Evolutionary conservation across 2,888 invertebrate genomes (phyloP).

Genomic region (Clostera curtula): DNA sequence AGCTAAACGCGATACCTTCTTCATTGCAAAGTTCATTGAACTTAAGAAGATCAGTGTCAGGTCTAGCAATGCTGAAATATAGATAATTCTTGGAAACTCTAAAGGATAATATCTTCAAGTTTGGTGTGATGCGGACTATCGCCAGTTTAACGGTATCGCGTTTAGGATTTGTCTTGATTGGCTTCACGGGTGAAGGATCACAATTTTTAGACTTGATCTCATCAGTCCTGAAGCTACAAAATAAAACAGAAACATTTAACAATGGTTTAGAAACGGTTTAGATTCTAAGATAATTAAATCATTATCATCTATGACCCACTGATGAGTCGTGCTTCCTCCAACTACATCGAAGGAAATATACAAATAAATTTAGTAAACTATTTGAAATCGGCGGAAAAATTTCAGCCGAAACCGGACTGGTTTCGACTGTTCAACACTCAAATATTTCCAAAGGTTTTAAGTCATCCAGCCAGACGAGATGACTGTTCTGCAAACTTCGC

Average conservation of each 20-base stretch:
- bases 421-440: no score
- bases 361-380: no score
- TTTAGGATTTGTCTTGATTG: conserved; percentile 10
- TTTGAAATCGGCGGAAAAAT: no score
- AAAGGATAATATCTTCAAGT: conserved; percentile 42
- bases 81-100: conserved; percentile 51
- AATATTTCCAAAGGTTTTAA: no score
- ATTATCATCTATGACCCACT: no score
- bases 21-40: conserved; percentile 40
- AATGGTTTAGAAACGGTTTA: neutral
- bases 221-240: conserved; percentile 25
- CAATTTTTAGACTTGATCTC: conserved; percentile 19
- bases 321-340: no score
- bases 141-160: conserved; percentile 41
- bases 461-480: no score
- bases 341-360: no score
- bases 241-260: neutral
- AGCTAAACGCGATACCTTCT: no score
- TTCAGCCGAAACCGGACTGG: no score
- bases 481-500: no score
- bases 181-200: conserved; percentile 6
- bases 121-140: conserved; percentile 36
- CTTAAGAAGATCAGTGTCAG: conserved; percentile 41
- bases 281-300: no score
- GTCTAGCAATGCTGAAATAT: conserved; percentile 47